Conservation (phyloP, 2,113 vertebrate species). For the Apistogramma diplotaenia region DNA sequence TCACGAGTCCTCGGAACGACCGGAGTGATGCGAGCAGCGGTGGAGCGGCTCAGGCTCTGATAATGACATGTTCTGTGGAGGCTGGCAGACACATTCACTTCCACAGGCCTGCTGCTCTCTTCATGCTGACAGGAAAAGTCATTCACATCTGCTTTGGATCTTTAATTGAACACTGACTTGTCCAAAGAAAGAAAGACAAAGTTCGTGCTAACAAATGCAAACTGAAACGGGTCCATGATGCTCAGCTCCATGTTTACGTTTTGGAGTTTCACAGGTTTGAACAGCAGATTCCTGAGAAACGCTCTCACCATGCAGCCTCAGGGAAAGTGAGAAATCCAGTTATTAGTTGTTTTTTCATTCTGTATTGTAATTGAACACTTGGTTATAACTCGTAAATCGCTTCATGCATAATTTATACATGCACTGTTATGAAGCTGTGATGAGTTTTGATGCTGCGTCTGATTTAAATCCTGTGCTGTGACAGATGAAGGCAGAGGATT, state of each 20-base stretch:
- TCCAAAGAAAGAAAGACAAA: background rate
- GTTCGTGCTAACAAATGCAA: background rate
- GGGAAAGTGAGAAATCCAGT: background rate
- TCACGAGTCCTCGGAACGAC: background rate
- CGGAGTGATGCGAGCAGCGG: background rate
- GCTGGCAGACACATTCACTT: background rate
- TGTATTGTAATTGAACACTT: background rate
- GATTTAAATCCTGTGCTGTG: background rate
- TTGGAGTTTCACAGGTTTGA: too few species aligned
- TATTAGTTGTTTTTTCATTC: background rate
- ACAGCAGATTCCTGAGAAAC: too few species aligned
- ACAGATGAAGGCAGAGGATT: background rate
- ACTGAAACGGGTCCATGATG: too few species aligned
- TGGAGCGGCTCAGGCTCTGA: background rate
- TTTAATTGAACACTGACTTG: background rate
- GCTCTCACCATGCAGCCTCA: too few species aligned
- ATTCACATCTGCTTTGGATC: background rate
- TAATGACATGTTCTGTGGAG: background rate
- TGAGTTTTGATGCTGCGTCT: background rate
- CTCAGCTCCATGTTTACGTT: too few species aligned
- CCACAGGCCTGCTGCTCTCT: background rate
- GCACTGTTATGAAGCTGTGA: background rate
- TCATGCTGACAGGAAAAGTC: background rate
- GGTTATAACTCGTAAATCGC: too few species aligned
- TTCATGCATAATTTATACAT: too few species aligned